Base-by-base conservation (phyloP, 2,797 vertebrate genomes). In the Enteromius anoplus region DNA sequence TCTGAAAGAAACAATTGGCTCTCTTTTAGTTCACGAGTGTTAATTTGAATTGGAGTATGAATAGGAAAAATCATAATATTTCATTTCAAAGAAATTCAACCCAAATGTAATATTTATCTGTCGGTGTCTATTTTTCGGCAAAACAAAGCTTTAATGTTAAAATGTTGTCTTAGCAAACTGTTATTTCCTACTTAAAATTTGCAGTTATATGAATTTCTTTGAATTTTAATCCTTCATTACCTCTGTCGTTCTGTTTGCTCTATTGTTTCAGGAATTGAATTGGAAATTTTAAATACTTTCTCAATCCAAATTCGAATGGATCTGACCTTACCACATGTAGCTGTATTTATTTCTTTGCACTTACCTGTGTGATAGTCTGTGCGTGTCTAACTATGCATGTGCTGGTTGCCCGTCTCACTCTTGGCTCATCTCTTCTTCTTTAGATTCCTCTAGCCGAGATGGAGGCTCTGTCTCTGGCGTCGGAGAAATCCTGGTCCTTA, bases 361-460 rank as follows among this genome's bases (percentile, higher is more conserved):
- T 49, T 62, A 70, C 76, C 45, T 86, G 80, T 86, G 40, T 76
- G 53, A 77, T 47, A 78, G 84, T 78, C 62, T 90, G 69, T 71
- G 34, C 70, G 71, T 87, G 37, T 88, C 72, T 76, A 82, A 84
- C 81, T 69, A n/a, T 86, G 79, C 84, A 72, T 83, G 80, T 83
- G 86, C 81, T 84, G 84, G 89, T 94, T 82, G 90, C 88, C 92
- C 87, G 95, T 96, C 96, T 98, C 92, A 98, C 91, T 93, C 91
- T 94, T 94, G 89, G 93, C 78, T 96, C 96, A 91, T 98, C 95
- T 98, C 95, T 97, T 96, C 96, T 94, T 93, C 91, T 96, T 96
- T 95, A 99, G 98, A 98, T 99, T 93, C 97, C 96, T 95, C 96
- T 99, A 97, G 98, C 97, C 93, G 97, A 99, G 96, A 98, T 98